phyloP scores from a whole-genome alignment of 2,797 vertebrate species.

The Buceros bicornis region DNA sequence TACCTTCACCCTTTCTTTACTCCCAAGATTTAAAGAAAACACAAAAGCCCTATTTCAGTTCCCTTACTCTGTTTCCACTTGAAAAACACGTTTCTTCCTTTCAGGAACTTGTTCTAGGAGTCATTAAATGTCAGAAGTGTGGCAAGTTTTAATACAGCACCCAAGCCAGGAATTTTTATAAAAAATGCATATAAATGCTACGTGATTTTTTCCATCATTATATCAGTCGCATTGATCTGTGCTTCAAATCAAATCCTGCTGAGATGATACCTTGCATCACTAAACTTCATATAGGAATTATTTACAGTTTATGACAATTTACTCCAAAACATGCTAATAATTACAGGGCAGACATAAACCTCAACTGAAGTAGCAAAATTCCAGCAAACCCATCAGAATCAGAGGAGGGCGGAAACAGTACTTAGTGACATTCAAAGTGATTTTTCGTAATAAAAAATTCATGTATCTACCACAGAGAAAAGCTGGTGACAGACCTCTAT shows the following conservation, averaged over 20 bases:
- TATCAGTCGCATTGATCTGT: not conserved
- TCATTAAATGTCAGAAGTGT: not conserved
- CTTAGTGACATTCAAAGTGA: not conserved
- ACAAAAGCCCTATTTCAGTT: not conserved
- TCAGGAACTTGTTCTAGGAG: not conserved
- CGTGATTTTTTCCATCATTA: not conserved
- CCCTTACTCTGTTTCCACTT: not conserved
- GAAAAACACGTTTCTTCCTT: not conserved
- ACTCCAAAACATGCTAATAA: not conserved
- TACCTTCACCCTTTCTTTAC: not conserved
- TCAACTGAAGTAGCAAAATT: not conserved
- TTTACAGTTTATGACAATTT: not conserved
- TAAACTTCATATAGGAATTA: not conserved
- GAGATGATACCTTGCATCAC: not conserved
- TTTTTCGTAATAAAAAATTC: not conserved
- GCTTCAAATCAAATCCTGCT: not conserved
- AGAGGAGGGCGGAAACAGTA: not conserved
- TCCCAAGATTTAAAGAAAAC: not conserved
- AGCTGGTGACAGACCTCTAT: not conserved
- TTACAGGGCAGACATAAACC: not conserved
- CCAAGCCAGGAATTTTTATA: not conserved
- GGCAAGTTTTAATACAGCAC: not conserved
- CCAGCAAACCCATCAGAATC: not conserved
- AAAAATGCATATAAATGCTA: not conserved
- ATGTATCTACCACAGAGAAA: not conserved